Base-by-base conservation (phyloP, 2,888 invertebrate genomes). In the Acronicta aceris region DNA sequence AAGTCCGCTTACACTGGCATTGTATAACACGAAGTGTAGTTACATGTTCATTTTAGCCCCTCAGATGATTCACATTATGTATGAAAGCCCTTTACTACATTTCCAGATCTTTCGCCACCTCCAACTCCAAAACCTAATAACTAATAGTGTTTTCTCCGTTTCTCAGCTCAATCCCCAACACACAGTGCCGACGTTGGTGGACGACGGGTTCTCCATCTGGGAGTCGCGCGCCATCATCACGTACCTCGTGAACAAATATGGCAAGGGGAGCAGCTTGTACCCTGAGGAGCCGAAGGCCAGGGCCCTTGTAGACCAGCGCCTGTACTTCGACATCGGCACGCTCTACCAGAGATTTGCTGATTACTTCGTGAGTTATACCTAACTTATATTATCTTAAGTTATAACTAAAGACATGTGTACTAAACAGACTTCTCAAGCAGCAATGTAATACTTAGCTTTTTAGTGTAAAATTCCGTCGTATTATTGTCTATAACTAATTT, bases 161-260 rank as follows among this genome's bases (percentile, higher is more conserved):
- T 86, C 88, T 16, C 89, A 97, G 97, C 89, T 98, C 45, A 98
- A 98, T 87, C 97, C 98, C 0, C 97, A 98, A 90, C 98, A 98
- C 88, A 96, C 96, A 40, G 95, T 98, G 65, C 98, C 98, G 9
- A 98, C 98, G 0, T 88, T 98, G 58, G 96, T 97, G 67, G 98
- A 98, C 90, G 96, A 97, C 81, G 98, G 97, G 0, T 96, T 98
- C 83, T 90, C 95, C 9, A 88, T 98, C 63, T 97, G 97, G 96
- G 98, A 98, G 92, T 98, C 98, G 50, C 97, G 98, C 46, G 97
- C 98, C 69, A 98, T 98, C 85, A 95, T 96, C 88, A 95, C 96
- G 0, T 98, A 98, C 89, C 95, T 98, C 83, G 97, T 95, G 36
- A 96, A 96, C 89, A 96, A 97, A 82, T 98, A 98, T 86, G 97